Evolutionary conservation across 2,797 vertebrate species (phyloP), one percentile per base, ranked within the genome.

Genomic region (Spizella passerina): DNA sequence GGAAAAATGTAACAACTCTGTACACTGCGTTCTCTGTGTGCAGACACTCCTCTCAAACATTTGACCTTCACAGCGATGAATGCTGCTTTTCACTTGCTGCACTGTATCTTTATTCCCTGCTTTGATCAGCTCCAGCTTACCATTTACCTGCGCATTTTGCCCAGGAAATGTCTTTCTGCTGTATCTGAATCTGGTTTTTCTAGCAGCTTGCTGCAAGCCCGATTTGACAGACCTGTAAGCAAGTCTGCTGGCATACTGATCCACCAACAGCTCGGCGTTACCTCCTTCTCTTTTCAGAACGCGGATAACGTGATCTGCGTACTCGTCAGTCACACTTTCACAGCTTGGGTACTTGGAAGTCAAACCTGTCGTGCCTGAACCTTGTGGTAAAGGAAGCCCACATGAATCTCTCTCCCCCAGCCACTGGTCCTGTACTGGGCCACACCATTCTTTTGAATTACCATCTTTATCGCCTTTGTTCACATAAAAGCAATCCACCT

Each of bases 241-340:
- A 95, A 99, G 97, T 17, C 99, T 99, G 93, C 98, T 99, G 11
- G 99, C 99, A 36, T 99, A 99, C 90, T 99, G 99, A 94, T 99
- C 99, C 80, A 99, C 97, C 78, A 99, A 97, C 60, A 99, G 96
- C 85, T 99, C 99, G 46, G 97, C 91, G 4, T 93, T 98, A 16
- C 99, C 99, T 14, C 99, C 99, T 97, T 99, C 99, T 90, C 98
- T 99, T 94, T 99, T 99, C 72, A 99, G 95, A 38, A 99, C 98
- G 80, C 97, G 98, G 82, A 99, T 99, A 49, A 99, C 96, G 46
- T 99, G 99, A 89, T 99, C 99, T 12, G 99, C 98, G 1, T 99
- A 99, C 80, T 99, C 99, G 2, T 99, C 99, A 9, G 99, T 99
- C 96, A 99, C 99, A 61, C 99, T 99, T 95, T 99, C 99, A 96